Percentiles rank a stretch among this genome's conserved stretches.
phyloP scores from a whole-genome alignment of 2,113 vertebrate genomes.

The Geococcyx californianus region DNA sequence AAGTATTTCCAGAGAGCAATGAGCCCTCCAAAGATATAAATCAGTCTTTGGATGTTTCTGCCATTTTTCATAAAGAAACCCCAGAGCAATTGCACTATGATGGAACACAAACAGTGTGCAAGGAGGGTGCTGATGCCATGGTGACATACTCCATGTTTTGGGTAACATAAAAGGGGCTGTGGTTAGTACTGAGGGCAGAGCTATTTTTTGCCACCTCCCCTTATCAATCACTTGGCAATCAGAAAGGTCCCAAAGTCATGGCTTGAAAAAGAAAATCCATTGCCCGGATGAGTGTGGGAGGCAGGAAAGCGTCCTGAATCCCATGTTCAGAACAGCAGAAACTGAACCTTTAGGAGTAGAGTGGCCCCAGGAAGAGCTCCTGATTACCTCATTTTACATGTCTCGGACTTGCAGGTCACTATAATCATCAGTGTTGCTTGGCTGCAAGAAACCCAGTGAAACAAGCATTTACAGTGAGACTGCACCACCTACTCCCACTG shows the following conservation, averaged over 20 bases:
- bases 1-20: neutral
- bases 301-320: neutral
- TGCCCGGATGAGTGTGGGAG: neutral
- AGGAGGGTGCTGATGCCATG: neutral
- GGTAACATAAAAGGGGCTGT: neutral
- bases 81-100: neutral
- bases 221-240: neutral
- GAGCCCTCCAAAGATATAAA: neutral
- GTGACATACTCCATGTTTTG: neutral
- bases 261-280: neutral
- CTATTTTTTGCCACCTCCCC: neutral
- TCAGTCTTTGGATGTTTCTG: neutral
- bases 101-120: neutral
- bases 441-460: neutral
- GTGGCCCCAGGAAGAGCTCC: neutral
- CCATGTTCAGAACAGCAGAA: neutral
- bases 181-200: neutral
- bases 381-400: neutral
- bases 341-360: neutral
- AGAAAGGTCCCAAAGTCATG: neutral
- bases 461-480: neutral
- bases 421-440: conserved; percentile 16
- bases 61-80: neutral
- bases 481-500: neutral
- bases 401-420: neutral